Percentiles rank a stretch among this genome's conserved stretches.
phyloP scores from a whole-genome alignment of 2,888 invertebrate species.

The Leistus spinibarbis region DNA sequence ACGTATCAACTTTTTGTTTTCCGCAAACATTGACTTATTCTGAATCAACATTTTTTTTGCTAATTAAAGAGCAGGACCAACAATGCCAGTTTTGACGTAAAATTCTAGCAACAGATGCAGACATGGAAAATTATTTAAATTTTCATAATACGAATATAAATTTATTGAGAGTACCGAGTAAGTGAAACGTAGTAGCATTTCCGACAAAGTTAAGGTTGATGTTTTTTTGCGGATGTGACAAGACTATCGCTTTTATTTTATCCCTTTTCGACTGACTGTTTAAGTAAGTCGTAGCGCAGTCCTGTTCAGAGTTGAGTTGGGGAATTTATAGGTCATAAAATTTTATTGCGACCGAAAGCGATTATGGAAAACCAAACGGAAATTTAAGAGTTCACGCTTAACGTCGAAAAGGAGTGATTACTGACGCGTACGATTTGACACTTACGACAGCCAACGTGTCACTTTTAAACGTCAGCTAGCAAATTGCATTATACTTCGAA shows the following conservation, averaged over 20 bases:
- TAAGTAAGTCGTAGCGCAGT: not conserved
- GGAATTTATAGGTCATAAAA: conserved; percentile 37
- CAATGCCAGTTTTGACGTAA: no score
- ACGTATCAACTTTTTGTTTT: not conserved
- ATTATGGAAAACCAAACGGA: conserved; percentile 37
- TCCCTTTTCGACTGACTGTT: not conserved
- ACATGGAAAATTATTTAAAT: no score
- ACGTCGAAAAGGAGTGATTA: conserved; percentile 31
- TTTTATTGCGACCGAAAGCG: conserved; percentile 38
- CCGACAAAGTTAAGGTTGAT: not conserved
- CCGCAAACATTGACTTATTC: not conserved
- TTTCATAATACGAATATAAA: no score
- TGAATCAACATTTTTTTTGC: not conserved
- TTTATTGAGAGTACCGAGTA: no score
- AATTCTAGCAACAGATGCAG: no score
- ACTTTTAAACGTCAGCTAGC: conserved; percentile 32
- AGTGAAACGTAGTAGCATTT: not conserved
- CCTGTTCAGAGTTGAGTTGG: conserved; percentile 10
- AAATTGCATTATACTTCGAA: conserved; percentile 18
- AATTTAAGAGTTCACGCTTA: conserved; percentile 33
- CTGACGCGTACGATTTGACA: conserved; percentile 34
- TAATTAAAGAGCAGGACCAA: not conserved
- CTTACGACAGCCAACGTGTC: conserved; percentile 29
- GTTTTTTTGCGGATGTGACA: not conserved
- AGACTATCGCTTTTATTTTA: not conserved